Conservation (phyloP, 2,888 invertebrate genomes). For the Caenorhabditis uteleia region DNA sequence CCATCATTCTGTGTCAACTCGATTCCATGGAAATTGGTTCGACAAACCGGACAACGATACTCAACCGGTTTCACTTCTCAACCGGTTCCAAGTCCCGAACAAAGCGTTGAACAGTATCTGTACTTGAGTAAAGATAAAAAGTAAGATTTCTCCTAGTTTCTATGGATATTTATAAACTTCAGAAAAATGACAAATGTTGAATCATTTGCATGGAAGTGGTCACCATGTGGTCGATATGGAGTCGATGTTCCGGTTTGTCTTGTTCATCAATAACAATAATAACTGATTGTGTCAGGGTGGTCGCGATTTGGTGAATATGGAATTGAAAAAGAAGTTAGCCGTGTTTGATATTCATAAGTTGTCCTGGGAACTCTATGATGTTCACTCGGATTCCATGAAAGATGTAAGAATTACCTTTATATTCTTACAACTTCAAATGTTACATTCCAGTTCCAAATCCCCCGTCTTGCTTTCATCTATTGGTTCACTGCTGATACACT, state of each 20-base stretch:
- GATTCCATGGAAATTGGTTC: too few species aligned
- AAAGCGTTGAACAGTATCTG: too few species aligned
- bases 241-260: constrained; percentile 24
- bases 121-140: not conserved
- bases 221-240: constrained; percentile 32
- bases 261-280: not conserved
- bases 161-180: too few species aligned
- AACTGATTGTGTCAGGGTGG: constrained; percentile 21
- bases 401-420: not conserved
- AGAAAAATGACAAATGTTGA: constrained; percentile 18
- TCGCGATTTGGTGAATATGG: constrained; percentile 15
- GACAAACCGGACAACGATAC: not conserved
- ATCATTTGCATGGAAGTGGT: constrained; percentile 41
- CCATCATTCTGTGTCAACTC: too few species aligned
- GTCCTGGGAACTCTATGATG: constrained; percentile 17
- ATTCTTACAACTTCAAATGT: not conserved
- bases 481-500: constrained; percentile 18
- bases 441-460: constrained; percentile 30
- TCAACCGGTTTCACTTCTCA: too few species aligned
- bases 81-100: too few species aligned
- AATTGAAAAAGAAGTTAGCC: constrained; percentile 9
- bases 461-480: constrained; percentile 29
- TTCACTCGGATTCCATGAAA: constrained; percentile 7
- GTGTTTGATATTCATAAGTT: constrained; percentile 23
- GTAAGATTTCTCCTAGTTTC: too few species aligned